Conservation (phyloP, 1,140 invertebrate species). For the Papilio machaon region DNA sequence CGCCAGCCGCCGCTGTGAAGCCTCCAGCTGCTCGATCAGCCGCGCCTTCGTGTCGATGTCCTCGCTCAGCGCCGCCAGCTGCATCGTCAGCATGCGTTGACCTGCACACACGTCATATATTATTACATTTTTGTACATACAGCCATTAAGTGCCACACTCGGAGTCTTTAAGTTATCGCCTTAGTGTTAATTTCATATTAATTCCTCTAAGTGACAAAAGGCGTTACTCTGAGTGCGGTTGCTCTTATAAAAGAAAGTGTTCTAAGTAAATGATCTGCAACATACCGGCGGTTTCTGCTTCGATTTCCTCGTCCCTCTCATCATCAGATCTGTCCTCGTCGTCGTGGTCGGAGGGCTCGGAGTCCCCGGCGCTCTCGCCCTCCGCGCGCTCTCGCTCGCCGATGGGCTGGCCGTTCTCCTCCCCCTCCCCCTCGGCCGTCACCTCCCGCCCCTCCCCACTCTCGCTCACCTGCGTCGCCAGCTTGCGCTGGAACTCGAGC, state of each 20-base stretch:
- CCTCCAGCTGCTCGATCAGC: slow-evolving; percentile 96
- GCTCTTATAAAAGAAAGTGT: too few relatives aligned
- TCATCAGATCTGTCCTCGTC: slow-evolving; percentile 78
- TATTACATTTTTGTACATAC: background rate
- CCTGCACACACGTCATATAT: slow-evolving; percentile 46
- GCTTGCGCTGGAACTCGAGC: slow-evolving; percentile 75
- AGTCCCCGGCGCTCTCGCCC: slow-evolving; percentile 84
- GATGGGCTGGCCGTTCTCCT: slow-evolving; percentile 46
- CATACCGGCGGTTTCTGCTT: slow-evolving; percentile 59
- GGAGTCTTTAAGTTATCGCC: background rate
- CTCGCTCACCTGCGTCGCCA: slow-evolving; percentile 46
- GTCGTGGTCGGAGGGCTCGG: slow-evolving; percentile 79
- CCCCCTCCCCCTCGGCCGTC: slow-evolving; percentile 36
- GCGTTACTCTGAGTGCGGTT: too few relatives aligned
- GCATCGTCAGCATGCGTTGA: slow-evolving; percentile 81
- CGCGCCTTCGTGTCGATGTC: slow-evolving; percentile 96
- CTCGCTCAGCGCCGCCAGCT: slow-evolving; percentile 92
- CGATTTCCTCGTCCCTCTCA: slow-evolving; percentile 76
- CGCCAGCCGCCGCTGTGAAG: slow-evolving; percentile 91
- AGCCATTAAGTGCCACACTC: background rate
- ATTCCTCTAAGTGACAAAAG: too few relatives aligned
- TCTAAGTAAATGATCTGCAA: background rate
- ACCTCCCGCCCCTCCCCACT: slow-evolving; percentile 53
- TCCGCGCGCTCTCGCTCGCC: slow-evolving; percentile 83
- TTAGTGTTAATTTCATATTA: too few relatives aligned